Base-by-base conservation (phyloP, 2,888 invertebrate species). In the Phaonia tiefii region DNA sequence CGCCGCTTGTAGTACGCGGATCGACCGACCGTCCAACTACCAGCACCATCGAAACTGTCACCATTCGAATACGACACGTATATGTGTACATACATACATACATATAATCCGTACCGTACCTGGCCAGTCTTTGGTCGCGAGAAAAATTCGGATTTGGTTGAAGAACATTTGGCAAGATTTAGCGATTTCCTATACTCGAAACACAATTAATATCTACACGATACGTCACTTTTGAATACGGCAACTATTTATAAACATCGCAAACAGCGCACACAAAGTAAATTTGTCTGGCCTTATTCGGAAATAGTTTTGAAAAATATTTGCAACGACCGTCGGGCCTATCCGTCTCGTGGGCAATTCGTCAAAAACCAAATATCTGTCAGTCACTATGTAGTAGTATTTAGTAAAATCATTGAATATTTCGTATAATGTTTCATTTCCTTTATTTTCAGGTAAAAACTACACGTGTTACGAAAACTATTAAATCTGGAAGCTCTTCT, bases 391-490 rank as follows among this genome's bases (percentile, higher is more conserved):
- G 31, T 31, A 31, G 31, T 31, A 31, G 31, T 31, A 31, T n/a
- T n/a, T n/a, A n/a, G n/a, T n/a, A n/a, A n/a, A n/a, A n/a, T n/a
- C n/a, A n/a, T n/a, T n/a, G n/a, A n/a, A n/a, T n/a, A n/a, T n/a
- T n/a, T n/a, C n/a, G n/a, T n/a, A n/a, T n/a, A n/a, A n/a, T n/a
- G n/a, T n/a, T n/a, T n/a, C 31, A 26, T 66, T 58, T 44, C 51
- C 49, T 58, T 10, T n/a, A 71, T 54, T 71, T 60, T 31, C 89
- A 93, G 93, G 92, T 93, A 88, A 92, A 92, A 88, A 90, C 89
- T 84, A 91, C 91, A 80, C 90, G 89, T 83, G 87, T 89, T 84
- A 90, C 89, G 86, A 91, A 90, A 88, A 89, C 89, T 85, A 88
- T 86, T 83, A 90, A 90, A 85, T 85, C 89, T 78, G 89, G 86